A percentile compares a stretch with the other conserved stretches of the same genome.
These are phyloP conservation scores for Drosophila bipectinata DNA, from an alignment of 1,140 invertebrate genomes.

Conservation along the genomic window DNA sequence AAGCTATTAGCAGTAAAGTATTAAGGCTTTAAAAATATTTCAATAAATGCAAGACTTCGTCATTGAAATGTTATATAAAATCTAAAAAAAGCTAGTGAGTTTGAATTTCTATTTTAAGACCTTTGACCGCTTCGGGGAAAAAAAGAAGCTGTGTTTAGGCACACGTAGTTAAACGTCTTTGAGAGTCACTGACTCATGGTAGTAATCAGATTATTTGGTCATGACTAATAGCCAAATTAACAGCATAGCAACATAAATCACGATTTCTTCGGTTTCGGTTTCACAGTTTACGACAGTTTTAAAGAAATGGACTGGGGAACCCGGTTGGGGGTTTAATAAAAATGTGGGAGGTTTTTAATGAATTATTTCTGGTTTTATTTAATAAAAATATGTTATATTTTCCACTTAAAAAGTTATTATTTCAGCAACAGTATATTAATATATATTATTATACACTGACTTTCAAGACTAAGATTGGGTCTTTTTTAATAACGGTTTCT, in stretches of 20 bases:
- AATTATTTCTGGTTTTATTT: neutral
- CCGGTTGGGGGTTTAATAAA: neutral
- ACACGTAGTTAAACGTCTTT: neutral
- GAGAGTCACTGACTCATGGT: slow-evolving; percentile 12
- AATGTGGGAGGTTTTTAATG: neutral
- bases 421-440: too few relatives aligned
- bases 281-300: neutral
- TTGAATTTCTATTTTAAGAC: neutral
- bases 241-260: slow-evolving; percentile 65
- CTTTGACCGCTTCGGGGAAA: neutral
- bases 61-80: too few relatives aligned
- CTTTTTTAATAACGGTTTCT: too few relatives aligned
- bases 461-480: too few relatives aligned
- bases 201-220: slow-evolving; percentile 11
- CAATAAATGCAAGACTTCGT: too few relatives aligned
- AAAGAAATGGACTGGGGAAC: neutral
- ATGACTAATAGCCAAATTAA: slow-evolving; percentile 24
- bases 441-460: too few relatives aligned
- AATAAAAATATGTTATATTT: neutral
- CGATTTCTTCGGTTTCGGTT: neutral
- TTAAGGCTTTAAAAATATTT: too few relatives aligned
- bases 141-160: neutral
- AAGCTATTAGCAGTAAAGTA: too few relatives aligned
- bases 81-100: too few relatives aligned
- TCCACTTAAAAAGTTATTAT: too few relatives aligned